Conservation (phyloP, 2,888 invertebrate genomes). For the Anthophora plumipes region DNA sequence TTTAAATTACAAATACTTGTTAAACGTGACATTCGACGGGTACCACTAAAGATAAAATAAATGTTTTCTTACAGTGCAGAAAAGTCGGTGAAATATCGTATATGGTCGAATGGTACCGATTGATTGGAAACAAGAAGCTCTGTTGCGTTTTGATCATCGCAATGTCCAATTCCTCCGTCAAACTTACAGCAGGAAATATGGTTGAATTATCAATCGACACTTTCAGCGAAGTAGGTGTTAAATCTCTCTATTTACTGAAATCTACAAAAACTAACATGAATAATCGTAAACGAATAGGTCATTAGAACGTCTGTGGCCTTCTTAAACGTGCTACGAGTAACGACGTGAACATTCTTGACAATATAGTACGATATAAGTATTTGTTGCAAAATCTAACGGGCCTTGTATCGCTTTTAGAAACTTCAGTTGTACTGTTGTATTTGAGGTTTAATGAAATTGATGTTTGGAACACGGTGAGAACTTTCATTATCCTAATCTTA, state of each 20-base stretch:
- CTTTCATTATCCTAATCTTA: background rate
- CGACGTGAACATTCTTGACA: constrained; percentile 28
- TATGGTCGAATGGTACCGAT: constrained; percentile 70
- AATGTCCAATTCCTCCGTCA: constrained; percentile 71
- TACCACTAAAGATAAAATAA: background rate
- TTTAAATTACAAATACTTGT: background rate
- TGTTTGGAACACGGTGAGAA: background rate
- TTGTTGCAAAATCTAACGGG: background rate
- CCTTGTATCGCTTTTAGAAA: background rate
- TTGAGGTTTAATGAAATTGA: background rate
- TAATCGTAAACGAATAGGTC: constrained; percentile 44
- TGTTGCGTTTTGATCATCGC: constrained; percentile 71
- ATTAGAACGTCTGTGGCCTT: constrained; percentile 66
- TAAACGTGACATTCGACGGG: background rate
- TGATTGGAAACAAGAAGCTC: constrained; percentile 58
- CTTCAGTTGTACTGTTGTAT: background rate
- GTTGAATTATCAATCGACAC: constrained; percentile 72
- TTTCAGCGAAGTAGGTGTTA: constrained; percentile 68
- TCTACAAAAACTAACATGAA: background rate
- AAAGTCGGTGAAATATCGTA: constrained; percentile 62
- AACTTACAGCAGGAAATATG: constrained; percentile 77
- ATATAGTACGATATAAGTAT: background rate
- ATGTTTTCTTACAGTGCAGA: constrained; percentile 39
- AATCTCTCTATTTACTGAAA: background rate
- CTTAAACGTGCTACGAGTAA: constrained; percentile 67